These are phyloP conservation scores for Tor tambroides DNA, from an alignment of 2,113 vertebrate genomes.

Conservation along the genomic window DNA sequence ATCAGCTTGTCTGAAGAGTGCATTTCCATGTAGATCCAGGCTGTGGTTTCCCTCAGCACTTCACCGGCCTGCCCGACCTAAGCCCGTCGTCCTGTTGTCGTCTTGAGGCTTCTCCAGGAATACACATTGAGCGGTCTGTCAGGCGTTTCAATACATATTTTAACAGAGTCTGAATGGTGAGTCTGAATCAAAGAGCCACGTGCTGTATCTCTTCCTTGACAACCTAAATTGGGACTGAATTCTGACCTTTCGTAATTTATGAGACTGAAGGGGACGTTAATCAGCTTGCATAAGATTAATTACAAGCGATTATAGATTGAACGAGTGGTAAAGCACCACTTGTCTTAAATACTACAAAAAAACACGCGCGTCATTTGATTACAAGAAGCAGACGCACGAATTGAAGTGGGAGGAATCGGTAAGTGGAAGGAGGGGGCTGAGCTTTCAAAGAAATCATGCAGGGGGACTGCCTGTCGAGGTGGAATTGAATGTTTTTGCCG, in stretches of 20 bases:
- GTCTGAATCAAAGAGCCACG: not conserved
- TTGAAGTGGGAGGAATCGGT: not conserved
- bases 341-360: conserved; percentile 2
- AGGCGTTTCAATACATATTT: conserved; percentile 48
- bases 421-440: not conserved
- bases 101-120: conserved; percentile 4
- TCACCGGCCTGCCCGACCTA: not conserved
- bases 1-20: conserved; percentile 56
- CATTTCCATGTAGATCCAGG: conserved; percentile 51
- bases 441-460: conserved; percentile 25
- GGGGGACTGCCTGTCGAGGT: conserved; percentile 33
- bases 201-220: conserved; percentile 26
- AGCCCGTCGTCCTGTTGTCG: not conserved
- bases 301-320: conserved; percentile 15
- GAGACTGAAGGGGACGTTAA: not conserved
- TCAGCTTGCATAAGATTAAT: conserved; percentile 13
- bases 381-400: not conserved
- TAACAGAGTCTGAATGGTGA: not conserved
- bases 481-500: conserved; percentile 46
- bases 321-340: not conserved
- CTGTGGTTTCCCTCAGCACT: conserved; percentile 45
- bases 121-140: conserved; percentile 5
- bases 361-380: conserved; percentile 8
- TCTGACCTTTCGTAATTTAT: not conserved
- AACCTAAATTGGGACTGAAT: not conserved